phyloP scores from a whole-genome alignment of 2,113 vertebrate species.

The Sander lucioperca region DNA sequence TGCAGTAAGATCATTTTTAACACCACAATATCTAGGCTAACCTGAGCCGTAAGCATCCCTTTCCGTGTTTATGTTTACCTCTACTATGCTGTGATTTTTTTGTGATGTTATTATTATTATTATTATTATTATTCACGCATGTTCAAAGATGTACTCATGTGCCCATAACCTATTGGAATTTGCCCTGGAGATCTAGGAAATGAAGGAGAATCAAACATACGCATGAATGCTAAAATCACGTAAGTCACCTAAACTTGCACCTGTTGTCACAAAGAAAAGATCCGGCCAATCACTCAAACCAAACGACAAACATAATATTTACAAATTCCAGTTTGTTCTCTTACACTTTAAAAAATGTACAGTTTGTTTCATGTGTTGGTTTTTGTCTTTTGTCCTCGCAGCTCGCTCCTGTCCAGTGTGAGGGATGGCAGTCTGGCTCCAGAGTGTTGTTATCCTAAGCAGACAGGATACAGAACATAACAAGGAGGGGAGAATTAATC shows the following conservation, averaged over 20 bases:
- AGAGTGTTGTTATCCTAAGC: slow-evolving; percentile 65
- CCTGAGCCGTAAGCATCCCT: slow-evolving; percentile 55
- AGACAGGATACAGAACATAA: slow-evolving; percentile 61
- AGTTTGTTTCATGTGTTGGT: slow-evolving; percentile 78
- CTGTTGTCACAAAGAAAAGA: slow-evolving; percentile 84
- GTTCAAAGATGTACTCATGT: slow-evolving; percentile 41
- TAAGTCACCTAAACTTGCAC: slow-evolving; percentile 81
- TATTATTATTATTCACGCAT: slow-evolving; percentile 28
- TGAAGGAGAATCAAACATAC: slow-evolving; percentile 67
- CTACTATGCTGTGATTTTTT: slow-evolving; percentile 47
- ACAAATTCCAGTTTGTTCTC: slow-evolving; percentile 85
- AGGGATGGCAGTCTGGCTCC: slow-evolving; percentile 77
- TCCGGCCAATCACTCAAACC: slow-evolving; percentile 81
- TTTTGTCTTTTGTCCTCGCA: slow-evolving; percentile 63
- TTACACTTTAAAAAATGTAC: slow-evolving; percentile 85
- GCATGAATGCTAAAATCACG: slow-evolving; percentile 62
- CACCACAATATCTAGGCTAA: slow-evolving; percentile 49
- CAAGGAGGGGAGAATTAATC: slow-evolving; percentile 35
- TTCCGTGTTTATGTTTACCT: slow-evolving; percentile 42
- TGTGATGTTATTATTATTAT: background rate
- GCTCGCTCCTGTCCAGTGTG: slow-evolving; percentile 69
- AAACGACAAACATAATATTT: slow-evolving; percentile 88
- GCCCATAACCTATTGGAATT: slow-evolving; percentile 59
- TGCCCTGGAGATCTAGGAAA: slow-evolving; percentile 58
- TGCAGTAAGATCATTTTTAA: slow-evolving; percentile 51